Evolutionary conservation across 2,888 invertebrate species (phyloP), one percentile per base, ranked within the genome.

Genomic region (Crematogaster levior): DNA sequence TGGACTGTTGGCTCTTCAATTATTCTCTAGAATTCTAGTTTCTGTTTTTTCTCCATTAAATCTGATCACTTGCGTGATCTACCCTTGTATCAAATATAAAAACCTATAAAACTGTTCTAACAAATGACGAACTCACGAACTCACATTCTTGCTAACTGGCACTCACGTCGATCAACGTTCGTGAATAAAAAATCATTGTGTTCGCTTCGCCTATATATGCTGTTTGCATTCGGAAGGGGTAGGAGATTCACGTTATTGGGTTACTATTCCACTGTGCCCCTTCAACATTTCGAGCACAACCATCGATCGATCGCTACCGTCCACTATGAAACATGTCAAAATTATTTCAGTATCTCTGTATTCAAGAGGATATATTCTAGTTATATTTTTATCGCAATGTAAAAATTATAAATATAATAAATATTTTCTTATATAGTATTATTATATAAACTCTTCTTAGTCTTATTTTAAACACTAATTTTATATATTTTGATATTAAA

Each of bases 201-300:
- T 88, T 87, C 77, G 83, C 46, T 85, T 85, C 81, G 86, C 72
- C 86, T 89, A 90, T 93, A 92, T 93, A 92, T 92, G 88, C 86
- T 61, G 46, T 70, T 48, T 61, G 24, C 27, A 75, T 74, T 77
- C 66, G 88, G 90, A 89, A 86, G 92, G 91, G 65, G 85, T 58
- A 77, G 80, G 79, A 81, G 46, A 66, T 87, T 88, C 68, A 43
- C 56, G 24, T 92, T 91, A 92, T 90, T 92, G 88, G 92, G 91
- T 92, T 92, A 92, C 90, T 84, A 90, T 91, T 90, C 74, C 90
- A 86, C 61, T 58, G 53, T 66, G 81, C 81, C 46, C 30, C 84
- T 74, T 81, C 80, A 63, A 27, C 66, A 70, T 74, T 75, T 75
- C 40, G 81, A 77, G 40, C 48, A 74, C 84, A 80, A 86, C 68